Conservation (phyloP, 2,888 invertebrate genomes). For the Bhutanitis thaidina region DNA sequence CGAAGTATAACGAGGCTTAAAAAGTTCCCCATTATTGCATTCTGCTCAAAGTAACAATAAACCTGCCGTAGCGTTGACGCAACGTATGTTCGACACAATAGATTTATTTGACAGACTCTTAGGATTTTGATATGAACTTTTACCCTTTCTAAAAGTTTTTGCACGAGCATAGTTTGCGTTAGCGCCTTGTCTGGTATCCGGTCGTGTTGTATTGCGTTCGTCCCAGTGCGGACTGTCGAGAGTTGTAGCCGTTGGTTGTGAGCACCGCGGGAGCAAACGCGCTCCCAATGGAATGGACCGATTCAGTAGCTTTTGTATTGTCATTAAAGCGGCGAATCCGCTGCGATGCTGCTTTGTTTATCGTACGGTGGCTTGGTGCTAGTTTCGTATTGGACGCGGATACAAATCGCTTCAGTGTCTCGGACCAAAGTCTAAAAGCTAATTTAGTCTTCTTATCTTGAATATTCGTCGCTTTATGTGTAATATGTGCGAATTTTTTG, state of each 20-base stretch:
- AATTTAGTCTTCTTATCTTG: constrained; percentile 63
- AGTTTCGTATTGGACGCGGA: constrained; percentile 60
- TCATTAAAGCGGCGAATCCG: constrained; percentile 27
- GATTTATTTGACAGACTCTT: constrained; percentile 49
- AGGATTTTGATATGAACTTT: constrained; percentile 62
- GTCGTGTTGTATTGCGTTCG: constrained; percentile 19
- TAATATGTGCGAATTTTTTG: constrained; percentile 77
- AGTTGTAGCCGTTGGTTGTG: constrained; percentile 40
- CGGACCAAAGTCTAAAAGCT: constrained; percentile 76
- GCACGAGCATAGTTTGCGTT: constrained; percentile 55
- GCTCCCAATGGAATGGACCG: constrained; percentile 25
- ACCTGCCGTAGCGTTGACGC: constrained; percentile 42
- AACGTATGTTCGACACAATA: constrained; percentile 46
- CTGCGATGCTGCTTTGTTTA: constrained; percentile 48
- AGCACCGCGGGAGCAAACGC: constrained; percentile 23
- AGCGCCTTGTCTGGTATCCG: constrained; percentile 36
- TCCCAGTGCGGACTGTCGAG: constrained; percentile 23
- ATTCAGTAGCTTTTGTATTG: constrained; percentile 59
- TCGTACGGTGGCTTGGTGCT: constrained; percentile 77
- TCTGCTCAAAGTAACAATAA: constrained; percentile 46
- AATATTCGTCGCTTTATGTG: constrained; percentile 78
- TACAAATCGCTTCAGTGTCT: constrained; percentile 74
- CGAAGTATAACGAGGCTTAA: constrained; percentile 42
- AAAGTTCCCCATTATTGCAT: constrained; percentile 29
- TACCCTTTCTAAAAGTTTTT: constrained; percentile 64